Percentiles rank a stretch among this genome's conserved stretches.
These are phyloP conservation scores for Acanthosepion pharaonis DNA, from an alignment of 2,888 invertebrate genomes.

Conservation along the genomic window DNA sequence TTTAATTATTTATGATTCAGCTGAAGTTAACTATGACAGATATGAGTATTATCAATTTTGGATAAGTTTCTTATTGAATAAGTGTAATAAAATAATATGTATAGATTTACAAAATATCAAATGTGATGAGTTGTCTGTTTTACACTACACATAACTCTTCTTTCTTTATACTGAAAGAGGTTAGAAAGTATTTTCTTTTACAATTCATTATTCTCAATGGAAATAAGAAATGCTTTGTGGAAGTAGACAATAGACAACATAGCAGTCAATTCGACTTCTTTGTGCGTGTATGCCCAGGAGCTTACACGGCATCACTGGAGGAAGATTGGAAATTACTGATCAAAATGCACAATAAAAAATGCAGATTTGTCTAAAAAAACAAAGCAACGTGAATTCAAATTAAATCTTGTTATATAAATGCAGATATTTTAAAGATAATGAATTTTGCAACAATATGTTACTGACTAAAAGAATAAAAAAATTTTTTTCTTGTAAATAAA, in stretches of 20 bases:
- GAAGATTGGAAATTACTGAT: conserved; percentile 1
- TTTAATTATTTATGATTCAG: too few species aligned
- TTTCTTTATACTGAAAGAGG: not conserved
- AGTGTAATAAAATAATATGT: too few species aligned
- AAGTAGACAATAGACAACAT: conserved; percentile 8
- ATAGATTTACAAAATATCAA: not conserved
- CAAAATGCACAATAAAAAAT: not conserved
- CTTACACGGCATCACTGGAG: not conserved
- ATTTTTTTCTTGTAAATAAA: not conserved
- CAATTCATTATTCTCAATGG: not conserved
- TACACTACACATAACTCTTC: not conserved
- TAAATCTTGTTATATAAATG: not conserved
- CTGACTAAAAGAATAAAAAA: not conserved
- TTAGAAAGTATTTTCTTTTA: not conserved
- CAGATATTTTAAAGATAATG: not conserved
- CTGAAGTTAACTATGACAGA: too few species aligned
- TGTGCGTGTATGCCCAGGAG: not conserved
- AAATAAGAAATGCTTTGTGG: not conserved
- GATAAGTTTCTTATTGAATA: too few species aligned
- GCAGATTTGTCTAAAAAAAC: not conserved
- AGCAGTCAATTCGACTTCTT: not conserved
- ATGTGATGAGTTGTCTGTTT: not conserved
- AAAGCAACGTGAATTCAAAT: not conserved
- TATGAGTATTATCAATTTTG: too few species aligned
- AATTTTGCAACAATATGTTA: not conserved